Evolutionary conservation across 2,888 invertebrate species (phyloP).

Genomic region (Yponomeuta malinellus): DNA sequence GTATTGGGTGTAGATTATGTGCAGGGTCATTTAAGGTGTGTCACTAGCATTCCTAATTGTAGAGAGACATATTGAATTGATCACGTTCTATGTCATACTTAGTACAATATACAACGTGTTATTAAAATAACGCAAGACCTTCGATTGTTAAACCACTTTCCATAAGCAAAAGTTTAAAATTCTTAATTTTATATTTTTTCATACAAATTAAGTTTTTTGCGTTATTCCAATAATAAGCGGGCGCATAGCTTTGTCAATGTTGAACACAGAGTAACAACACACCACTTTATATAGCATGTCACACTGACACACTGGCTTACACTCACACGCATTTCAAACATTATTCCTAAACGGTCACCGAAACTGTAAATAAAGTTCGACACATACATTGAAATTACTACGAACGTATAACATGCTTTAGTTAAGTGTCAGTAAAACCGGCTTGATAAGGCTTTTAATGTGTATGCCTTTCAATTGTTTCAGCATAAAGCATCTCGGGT

Average conservation of each 20-base stretch:
- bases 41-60: no score
- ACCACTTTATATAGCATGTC: neutral
- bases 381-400: neutral
- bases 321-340: neutral
- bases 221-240: neutral
- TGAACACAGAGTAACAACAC: neutral
- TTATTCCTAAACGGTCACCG: neutral
- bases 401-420: neutral
- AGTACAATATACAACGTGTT: no score
- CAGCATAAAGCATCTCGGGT: slow-evolving; percentile 56
- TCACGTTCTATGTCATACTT: no score
- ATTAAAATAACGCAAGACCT: no score
- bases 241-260: neutral
- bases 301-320: neutral
- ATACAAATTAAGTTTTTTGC: no score
- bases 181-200: no score
- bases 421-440: neutral
- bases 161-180: no score
- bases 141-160: no score
- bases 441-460: slow-evolving; percentile 3
- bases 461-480: slow-evolving; percentile 54
- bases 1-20: no score
- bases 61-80: no score
- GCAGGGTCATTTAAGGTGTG: no score
- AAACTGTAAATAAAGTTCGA: neutral